phyloP scores from a whole-genome alignment of 2,797 vertebrate species.

The Clarias platycephalus region DNA sequence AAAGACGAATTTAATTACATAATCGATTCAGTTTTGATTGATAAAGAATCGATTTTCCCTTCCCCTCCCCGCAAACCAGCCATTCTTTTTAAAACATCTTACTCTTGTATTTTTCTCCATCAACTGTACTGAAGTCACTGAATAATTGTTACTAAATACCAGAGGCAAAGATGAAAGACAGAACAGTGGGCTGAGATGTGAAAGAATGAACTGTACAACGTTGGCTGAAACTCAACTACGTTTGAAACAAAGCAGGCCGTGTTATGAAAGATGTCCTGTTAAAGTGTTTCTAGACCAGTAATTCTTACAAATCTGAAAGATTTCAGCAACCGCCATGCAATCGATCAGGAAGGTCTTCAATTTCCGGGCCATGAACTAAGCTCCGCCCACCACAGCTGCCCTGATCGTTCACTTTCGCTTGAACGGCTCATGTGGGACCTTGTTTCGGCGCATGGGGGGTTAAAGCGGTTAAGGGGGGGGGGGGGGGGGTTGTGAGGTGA shows the following conservation, averaged over 20 bases:
- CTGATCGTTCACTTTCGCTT: background rate
- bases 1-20: too few species aligned
- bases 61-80: too few species aligned
- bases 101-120: background rate
- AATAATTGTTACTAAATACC: background rate
- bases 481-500: too few species aligned
- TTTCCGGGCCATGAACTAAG: background rate
- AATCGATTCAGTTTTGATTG: too few species aligned
- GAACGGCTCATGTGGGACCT: background rate
- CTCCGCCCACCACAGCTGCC: background rate
- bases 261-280: background rate
- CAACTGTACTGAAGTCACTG: background rate
- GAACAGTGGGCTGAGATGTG: background rate
- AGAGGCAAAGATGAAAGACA: background rate
- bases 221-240: background rate
- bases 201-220: background rate
- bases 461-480: background rate
- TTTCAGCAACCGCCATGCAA: background rate
- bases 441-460: background rate
- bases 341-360: background rate
- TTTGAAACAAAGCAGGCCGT: background rate
- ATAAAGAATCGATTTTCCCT: background rate
- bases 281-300: background rate
- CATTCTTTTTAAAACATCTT: background rate
- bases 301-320: background rate